Conservation (phyloP, 2,113 vertebrate species). For the Channa argus region DNA sequence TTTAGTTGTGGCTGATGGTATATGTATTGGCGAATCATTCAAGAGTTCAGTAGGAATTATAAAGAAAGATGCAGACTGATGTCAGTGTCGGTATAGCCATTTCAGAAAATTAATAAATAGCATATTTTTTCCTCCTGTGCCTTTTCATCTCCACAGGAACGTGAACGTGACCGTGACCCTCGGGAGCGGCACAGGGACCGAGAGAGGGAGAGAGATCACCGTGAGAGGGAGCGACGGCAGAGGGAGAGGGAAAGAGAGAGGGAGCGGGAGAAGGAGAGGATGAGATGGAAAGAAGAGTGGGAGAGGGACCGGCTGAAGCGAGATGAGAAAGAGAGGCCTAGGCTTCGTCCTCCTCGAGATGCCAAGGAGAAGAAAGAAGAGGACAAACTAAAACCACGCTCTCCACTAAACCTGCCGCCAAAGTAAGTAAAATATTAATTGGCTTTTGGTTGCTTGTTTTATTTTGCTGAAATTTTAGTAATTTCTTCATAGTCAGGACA, state of each 20-base stretch:
- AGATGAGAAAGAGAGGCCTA: constrained; percentile 92
- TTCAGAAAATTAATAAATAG: not conserved
- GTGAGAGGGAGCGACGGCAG: constrained; percentile 85
- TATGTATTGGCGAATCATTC: no score
- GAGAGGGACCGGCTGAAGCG: constrained; percentile 90
- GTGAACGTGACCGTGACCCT: constrained; percentile 82
- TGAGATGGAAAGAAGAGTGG: constrained; percentile 91
- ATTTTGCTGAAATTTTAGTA: no score
- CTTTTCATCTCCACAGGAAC: constrained; percentile 81
- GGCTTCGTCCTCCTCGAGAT: constrained; percentile 89
- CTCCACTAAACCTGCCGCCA: constrained; percentile 84
- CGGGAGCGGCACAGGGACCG: constrained; percentile 83
- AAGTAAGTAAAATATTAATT: constrained; percentile 82
- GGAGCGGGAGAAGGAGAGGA: constrained; percentile 90
- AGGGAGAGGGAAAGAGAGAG: constrained; percentile 89
- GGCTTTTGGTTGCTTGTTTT: not conserved
- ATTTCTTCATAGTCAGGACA: no score
- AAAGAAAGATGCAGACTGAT: no score
- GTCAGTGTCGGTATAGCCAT: no score
- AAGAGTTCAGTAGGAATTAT: no score
- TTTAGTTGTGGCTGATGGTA: no score
- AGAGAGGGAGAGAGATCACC: constrained; percentile 90
- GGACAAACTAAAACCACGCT: constrained; percentile 89
- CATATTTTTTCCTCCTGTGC: no score
- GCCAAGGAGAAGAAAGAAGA: constrained; percentile 93